Evolutionary conservation across 2,113 vertebrate genomes (phyloP).

Genomic region (Phoxinus phoxinus): DNA sequence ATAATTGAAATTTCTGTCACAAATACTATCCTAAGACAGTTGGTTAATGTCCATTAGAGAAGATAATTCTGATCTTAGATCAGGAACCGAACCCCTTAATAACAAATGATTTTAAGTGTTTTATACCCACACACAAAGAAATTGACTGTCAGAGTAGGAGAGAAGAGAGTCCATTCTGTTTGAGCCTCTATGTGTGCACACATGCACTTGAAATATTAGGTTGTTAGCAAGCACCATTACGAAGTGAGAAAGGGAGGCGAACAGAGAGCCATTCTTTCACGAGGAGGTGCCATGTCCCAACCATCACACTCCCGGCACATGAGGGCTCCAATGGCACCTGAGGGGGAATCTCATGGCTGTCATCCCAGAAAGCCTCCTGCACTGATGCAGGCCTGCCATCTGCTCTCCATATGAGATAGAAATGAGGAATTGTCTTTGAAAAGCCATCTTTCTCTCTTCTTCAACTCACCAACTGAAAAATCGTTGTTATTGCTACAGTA

Average conservation of each 20-base stretch:
- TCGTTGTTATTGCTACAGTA: conserved; percentile 5
- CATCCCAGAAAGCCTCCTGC: conserved; percentile 80
- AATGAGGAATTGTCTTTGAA: conserved; percentile 73
- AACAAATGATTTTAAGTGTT: neutral
- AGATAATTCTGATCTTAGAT: neutral
- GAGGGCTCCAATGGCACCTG: conserved; percentile 79
- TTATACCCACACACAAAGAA: neutral
- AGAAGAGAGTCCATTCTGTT: conserved; percentile 23
- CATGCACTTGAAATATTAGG: conserved; percentile 58
- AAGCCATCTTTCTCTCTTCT: conserved; percentile 69
- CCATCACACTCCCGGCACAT: conserved; percentile 76
- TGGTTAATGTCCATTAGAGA: neutral
- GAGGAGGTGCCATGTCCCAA: conserved; percentile 74
- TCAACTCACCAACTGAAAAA: conserved; percentile 36
- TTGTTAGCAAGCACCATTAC: conserved; percentile 66
- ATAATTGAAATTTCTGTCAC: neutral
- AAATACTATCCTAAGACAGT: neutral
- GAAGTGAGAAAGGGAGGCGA: conserved; percentile 59
- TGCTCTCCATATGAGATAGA: conserved; percentile 79
- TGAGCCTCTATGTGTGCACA: conserved; percentile 16
- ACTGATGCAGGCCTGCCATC: conserved; percentile 80
- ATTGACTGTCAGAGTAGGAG: conserved; percentile 6
- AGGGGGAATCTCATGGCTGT: conserved; percentile 82
- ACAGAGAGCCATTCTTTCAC: conserved; percentile 67
- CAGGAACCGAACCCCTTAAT: neutral